Base-by-base conservation (phyloP, 2,113 vertebrate genomes). In the Morone chrysops region DNA sequence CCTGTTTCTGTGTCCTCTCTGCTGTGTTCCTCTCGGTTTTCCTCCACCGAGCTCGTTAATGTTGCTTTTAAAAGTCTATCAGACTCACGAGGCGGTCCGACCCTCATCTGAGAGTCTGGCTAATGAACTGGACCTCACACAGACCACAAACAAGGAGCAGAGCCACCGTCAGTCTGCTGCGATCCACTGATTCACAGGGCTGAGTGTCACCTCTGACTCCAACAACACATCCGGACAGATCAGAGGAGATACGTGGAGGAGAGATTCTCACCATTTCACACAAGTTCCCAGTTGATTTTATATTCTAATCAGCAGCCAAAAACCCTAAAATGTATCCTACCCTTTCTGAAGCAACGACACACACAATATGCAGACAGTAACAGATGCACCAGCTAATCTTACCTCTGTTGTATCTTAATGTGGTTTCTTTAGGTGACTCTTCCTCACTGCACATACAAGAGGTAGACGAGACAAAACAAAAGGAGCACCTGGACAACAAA, bases 91-190 rank as follows among this genome's bases (percentile, higher is more conserved):
- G 8, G 16, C 50, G 6, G 74, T 4, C 75, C 4, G 36, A 51
- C 18, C 63, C 54, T 69, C 20, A 59, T 48, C 71, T 17, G n/a
- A 45, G 6, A 48, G 36, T 71, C 66, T 1, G 65, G 50, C 51
- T 82, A 80, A 88, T 41, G 79, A 85, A 69, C 62, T 0, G 57
- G 76, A 85, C 76, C 87, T 85, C 83, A 82, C 79, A 85, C 76
- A 59, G 76, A 83, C 79, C 87, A 71, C 51, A 78, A 78, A 85
- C 81, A 84, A 50, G 47, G 70, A 77, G 78, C 47, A 9, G 61
- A 45, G 54, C 71, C 54, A 2, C 63, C 71, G 20, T 67, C 79
- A 20, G 70, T 2, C 53, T 3, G 47, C 80, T 17, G 38, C 63
- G 14, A 72, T 8, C 71, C 31, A 41, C 43, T 36, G 62, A n/a